Evolutionary conservation across 2,888 invertebrate species (phyloP).

Genomic region (Aproaerema taeniolella): DNA sequence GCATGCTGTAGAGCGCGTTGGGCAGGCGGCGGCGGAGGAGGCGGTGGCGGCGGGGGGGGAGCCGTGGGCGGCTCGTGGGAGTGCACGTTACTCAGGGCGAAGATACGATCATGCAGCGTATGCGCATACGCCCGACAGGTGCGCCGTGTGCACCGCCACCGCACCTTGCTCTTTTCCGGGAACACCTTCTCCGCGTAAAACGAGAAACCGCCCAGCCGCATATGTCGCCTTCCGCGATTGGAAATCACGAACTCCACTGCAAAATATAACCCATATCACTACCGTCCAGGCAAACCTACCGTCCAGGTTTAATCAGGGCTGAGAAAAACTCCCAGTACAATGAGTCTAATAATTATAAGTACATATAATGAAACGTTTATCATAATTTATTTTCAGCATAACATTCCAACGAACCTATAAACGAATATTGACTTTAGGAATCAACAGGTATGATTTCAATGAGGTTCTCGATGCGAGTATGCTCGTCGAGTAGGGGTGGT

Average conservation of each 20-base stretch:
- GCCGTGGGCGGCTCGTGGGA: slow-evolving; percentile 60
- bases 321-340: background rate
- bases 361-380: background rate
- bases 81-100: slow-evolving; percentile 69
- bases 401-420: too few species aligned
- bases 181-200: slow-evolving; percentile 75
- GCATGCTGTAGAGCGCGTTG: slow-evolving; percentile 32
- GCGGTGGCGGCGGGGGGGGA: slow-evolving; percentile 28
- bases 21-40: slow-evolving; percentile 32
- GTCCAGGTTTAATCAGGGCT: too few species aligned
- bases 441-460: slow-evolving; percentile 49
- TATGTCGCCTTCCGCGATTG: slow-evolving; percentile 69
- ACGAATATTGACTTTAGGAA: too few species aligned
- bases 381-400: slow-evolving; percentile 1
- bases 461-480: slow-evolving; percentile 58
- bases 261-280: slow-evolving; percentile 53
- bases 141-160: slow-evolving; percentile 72
- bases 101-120: slow-evolving; percentile 68
- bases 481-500: slow-evolving; percentile 33
- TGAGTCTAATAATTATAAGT: too few species aligned
- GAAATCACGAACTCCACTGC: slow-evolving; percentile 76
- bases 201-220: slow-evolving; percentile 70
- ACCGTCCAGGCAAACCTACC: slow-evolving; percentile 19
- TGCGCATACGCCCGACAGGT: slow-evolving; percentile 73
- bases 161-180: slow-evolving; percentile 71